Evolutionary conservation across 2,113 vertebrate species (phyloP).

Genomic region (Leucosticte australis): DNA sequence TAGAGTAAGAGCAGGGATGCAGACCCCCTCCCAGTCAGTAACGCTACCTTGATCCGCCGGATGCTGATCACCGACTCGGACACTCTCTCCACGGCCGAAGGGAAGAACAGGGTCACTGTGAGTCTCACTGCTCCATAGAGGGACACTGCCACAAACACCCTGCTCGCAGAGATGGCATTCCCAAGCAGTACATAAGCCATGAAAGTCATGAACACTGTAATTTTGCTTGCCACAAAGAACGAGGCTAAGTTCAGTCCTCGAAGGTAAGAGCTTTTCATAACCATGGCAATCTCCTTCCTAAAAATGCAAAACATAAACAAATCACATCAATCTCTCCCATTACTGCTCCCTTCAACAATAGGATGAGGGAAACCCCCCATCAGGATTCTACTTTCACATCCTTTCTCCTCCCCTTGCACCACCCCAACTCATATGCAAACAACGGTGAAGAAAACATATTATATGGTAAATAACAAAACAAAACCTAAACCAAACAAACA

Average conservation of each 20-base stretch:
- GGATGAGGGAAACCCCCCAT: neutral
- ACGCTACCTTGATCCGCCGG: slow-evolving; percentile 86
- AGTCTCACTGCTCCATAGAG: slow-evolving; percentile 87
- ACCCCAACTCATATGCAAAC: neutral
- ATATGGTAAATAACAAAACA: neutral
- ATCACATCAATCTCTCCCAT: neutral
- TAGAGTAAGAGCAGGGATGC: neutral
- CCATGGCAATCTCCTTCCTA: slow-evolving; percentile 90
- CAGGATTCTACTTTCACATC: neutral
- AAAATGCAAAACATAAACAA: slow-evolving; percentile 16
- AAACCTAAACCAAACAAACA: neutral
- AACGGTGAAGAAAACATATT: neutral
- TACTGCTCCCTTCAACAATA: neutral
- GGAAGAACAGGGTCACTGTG: slow-evolving; percentile 94
- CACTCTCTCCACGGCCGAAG: slow-evolving; percentile 84
- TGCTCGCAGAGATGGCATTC: slow-evolving; percentile 84
- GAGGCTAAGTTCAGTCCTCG: slow-evolving; percentile 93
- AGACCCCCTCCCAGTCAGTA: neutral
- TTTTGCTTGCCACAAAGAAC: slow-evolving; percentile 91
- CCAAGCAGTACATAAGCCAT: slow-evolving; percentile 85
- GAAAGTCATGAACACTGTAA: slow-evolving; percentile 92
- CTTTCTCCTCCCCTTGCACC: neutral
- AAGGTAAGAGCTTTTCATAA: slow-evolving; percentile 92
- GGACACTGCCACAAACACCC: slow-evolving; percentile 86
- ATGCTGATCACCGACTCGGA: slow-evolving; percentile 90